phyloP scores from a whole-genome alignment of 1,140 invertebrate genomes.

The Pseudomyrmex pallidus region DNA sequence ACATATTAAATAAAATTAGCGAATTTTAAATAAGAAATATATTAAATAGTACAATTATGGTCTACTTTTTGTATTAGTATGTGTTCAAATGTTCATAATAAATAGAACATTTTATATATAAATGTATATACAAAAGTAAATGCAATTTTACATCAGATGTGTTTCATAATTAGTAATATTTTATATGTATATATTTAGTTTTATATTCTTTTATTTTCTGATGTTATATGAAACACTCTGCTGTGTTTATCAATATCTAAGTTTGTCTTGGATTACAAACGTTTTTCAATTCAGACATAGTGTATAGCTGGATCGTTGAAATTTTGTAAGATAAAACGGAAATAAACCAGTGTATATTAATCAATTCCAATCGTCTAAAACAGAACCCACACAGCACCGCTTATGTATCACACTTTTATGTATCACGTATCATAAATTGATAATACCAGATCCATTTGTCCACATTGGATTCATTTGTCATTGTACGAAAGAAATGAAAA shows the following conservation, averaged over 20 bases:
- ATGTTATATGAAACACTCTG: too few species aligned
- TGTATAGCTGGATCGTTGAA: conserved; percentile 16
- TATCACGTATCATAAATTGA: conserved; percentile 11
- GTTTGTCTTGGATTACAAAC: background rate
- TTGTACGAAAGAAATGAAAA: background rate
- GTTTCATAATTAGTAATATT: conserved; percentile 9
- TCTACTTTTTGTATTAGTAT: conserved; percentile 8
- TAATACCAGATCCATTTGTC: conserved; percentile 30
- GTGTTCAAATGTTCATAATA: conserved; percentile 1
- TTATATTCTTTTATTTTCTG: too few species aligned
- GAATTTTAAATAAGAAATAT: conserved; percentile 16
- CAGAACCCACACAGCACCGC: background rate
- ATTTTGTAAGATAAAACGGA: conserved; percentile 8
- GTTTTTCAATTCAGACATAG: conserved; percentile 15
- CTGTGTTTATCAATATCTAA: too few species aligned
- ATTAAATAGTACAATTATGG: background rate
- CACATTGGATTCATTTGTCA: conserved; percentile 38
- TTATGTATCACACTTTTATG: background rate
- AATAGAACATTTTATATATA: background rate
- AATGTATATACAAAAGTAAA: conserved; percentile 27
- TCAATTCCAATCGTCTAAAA: conserved; percentile 21
- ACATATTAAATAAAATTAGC: conserved; percentile 33
- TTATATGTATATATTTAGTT: too few species aligned
- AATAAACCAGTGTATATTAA: background rate
- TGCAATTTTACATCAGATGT: background rate